A percentile compares a stretch with the other conserved stretches of the same genome.
Evolutionary conservation across 1,140 invertebrate genomes (phyloP).

Genomic region (Drosophila lacertosa): DNA sequence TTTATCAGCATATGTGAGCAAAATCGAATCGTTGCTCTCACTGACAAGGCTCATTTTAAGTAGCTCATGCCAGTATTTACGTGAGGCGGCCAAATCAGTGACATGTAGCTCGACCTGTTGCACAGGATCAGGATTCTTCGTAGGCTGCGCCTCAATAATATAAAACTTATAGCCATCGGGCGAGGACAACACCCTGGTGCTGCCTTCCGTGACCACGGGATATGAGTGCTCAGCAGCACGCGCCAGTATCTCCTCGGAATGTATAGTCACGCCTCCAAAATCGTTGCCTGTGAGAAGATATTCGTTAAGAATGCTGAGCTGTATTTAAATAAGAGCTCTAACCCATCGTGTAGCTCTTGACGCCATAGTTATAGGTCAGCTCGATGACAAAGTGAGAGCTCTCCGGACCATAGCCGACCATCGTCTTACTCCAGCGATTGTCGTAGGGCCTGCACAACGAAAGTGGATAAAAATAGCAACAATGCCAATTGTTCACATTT

Average conservation of each 20-base stretch:
- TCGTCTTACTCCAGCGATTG: slow-evolving; percentile 99
- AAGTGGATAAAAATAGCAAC: background rate
- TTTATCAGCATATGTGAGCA: slow-evolving; percentile 87
- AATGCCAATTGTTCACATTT: background rate
- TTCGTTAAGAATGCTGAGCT: background rate
- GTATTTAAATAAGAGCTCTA: slow-evolving; percentile 1
- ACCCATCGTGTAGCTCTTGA: slow-evolving; percentile 91
- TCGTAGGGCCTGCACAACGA: slow-evolving; percentile 91
- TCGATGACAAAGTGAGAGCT: slow-evolving; percentile 98
- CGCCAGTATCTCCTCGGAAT: slow-evolving; percentile 90
- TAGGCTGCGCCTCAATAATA: slow-evolving; percentile 89
- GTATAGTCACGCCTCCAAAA: slow-evolving; percentile 94
- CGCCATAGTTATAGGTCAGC: slow-evolving; percentile 98
- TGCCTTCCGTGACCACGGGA: slow-evolving; percentile 62
- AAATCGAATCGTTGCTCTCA: slow-evolving; percentile 85
- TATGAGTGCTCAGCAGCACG: slow-evolving; percentile 87
- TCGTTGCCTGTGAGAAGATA: slow-evolving; percentile 89
- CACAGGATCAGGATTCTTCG: slow-evolving; percentile 90
- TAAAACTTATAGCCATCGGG: slow-evolving; percentile 96
- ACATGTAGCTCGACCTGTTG: slow-evolving; percentile 91
- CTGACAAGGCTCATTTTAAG: slow-evolving; percentile 90
- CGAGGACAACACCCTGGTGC: slow-evolving; percentile 85
- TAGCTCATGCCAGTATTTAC: slow-evolving; percentile 93
- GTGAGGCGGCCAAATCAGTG: slow-evolving; percentile 90
- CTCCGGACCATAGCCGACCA: slow-evolving; percentile 99